Conservation (phyloP, 2,797 vertebrate genomes). For the Sphaeramia orbicularis region DNA sequence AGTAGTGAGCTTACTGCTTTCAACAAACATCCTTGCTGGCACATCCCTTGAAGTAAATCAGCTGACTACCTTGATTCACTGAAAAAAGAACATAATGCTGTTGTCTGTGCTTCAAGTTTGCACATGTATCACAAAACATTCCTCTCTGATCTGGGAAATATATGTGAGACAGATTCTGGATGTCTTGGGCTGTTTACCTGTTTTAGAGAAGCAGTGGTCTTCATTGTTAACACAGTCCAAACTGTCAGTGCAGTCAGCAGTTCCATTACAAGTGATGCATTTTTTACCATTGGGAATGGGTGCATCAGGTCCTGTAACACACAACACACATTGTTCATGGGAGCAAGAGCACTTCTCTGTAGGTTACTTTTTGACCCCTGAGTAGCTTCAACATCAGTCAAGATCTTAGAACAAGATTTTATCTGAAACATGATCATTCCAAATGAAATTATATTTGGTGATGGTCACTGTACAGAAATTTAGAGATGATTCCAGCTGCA, state of each 20-base stretch:
- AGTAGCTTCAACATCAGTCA: too few relatives aligned
- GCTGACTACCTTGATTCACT: rapidly evolving
- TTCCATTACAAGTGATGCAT: conserved; percentile 53
- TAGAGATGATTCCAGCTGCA: too few relatives aligned
- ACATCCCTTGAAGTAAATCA: conserved; percentile 66
- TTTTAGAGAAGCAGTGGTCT: conserved; percentile 54
- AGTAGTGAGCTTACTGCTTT: too few relatives aligned
- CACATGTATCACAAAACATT: conserved; percentile 1
- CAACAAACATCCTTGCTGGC: conserved; percentile 21
- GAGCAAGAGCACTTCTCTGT: not conserved
- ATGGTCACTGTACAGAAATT: too few relatives aligned
- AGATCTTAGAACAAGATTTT: not conserved
- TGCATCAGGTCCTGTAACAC: conserved; percentile 19
- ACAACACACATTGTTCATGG: not conserved
- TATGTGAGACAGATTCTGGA: not conserved
- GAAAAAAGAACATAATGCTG: conserved; percentile 13
- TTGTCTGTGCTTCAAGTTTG: not conserved
- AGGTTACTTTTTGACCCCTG: not conserved
- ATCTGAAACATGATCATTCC: too few relatives aligned
- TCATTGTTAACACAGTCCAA: conserved; percentile 55
- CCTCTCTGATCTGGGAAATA: conserved; percentile 1
- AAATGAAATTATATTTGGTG: too few relatives aligned
- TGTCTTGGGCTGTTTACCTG: conserved; percentile 39
- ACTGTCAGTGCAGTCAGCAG: conserved; percentile 7
- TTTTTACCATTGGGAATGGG: conserved; percentile 52